Base-by-base conservation (phyloP, 2,113 vertebrate species). In the Macquaria ambigua region DNA sequence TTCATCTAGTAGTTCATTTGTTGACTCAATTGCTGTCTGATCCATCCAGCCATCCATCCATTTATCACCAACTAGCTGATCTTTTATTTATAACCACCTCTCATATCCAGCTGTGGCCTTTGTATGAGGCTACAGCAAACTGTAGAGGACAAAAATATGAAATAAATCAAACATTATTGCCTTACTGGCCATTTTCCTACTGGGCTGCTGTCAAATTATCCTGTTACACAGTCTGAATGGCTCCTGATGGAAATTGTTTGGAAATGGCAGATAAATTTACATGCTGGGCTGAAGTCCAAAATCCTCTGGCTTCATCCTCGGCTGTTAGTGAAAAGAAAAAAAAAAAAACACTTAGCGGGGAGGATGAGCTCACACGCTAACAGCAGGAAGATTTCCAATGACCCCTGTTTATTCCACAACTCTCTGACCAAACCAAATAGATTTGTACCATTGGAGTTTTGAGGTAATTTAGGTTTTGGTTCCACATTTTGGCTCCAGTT, bases 211-310 rank as follows among this genome's bases (percentile, higher is more conserved):
- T 94, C 92, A 91, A 90, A 93, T 92, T 86, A 92, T 90, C 89
- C 89, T 79, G 85, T 90, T 86, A 79, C 90, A 86, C 84, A 77
- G 70, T 83, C 85, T 94, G 93, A 94, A 94, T 93, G 92, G 90
- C 89, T 90, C 90, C 90, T 94, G 93, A 93, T 94, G 92, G 93
- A 93, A 93, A 93, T 92, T 93, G 93, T 93, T 92, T 91, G 89
- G 90, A 93, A 93, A 93, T 92, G 89, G 91, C 90, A 93, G 93
- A 90, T 91, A 89, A 87, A 92, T 93, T 93, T 91, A 92, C 90
- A 90, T 88, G 90, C 91, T 92, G 93, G 93, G 93, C 93, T 86
- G 64, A 81, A 80, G 90, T 93, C 93, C 93, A 94, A 92, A 87
- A 85, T 81, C 76, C 79, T 93, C 83, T 89, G 87, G 92, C 89